phyloP scores from a whole-genome alignment of 2,113 vertebrate genomes.

The Phasianus colchicus region DNA sequence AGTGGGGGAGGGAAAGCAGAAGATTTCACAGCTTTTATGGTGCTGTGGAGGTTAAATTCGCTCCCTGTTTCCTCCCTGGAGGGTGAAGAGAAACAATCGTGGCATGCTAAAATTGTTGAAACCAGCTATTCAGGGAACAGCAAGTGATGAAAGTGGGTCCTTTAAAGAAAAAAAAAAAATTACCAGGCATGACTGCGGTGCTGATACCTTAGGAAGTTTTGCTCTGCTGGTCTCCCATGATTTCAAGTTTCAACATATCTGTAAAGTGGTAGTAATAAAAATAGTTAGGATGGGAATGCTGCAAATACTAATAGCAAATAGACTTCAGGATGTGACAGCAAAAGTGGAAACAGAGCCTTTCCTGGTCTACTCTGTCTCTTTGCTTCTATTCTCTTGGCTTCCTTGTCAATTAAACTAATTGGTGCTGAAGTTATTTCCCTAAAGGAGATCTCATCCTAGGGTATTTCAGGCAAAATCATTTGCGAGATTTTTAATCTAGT shows the following conservation, averaged over 20 bases:
- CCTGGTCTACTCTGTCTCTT: slow-evolving; percentile 37
- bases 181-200: background rate
- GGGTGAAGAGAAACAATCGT: background rate
- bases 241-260: background rate
- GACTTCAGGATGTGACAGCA: slow-evolving; percentile 8
- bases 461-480: slow-evolving; percentile 77
- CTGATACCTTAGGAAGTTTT: background rate
- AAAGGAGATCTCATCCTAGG: slow-evolving; percentile 71
- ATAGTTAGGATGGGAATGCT: background rate
- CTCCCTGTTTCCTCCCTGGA: slow-evolving; percentile 27
- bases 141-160: background rate
- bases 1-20: background rate
- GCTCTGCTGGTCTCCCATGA: background rate
- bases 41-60: slow-evolving; percentile 10
- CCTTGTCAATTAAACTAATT: slow-evolving; percentile 81
- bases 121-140: background rate
- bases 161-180: background rate
- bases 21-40: slow-evolving; percentile 32
- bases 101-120: slow-evolving; percentile 9
- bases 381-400: slow-evolving; percentile 59
- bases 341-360: slow-evolving; percentile 32
- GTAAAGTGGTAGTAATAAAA: slow-evolving; percentile 2
- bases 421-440: slow-evolving; percentile 76
- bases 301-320: background rate
- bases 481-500: slow-evolving; percentile 76